These are phyloP conservation scores for Ormyrus rosae DNA, from an alignment of 2,888 invertebrate species.

Conservation along the genomic window DNA sequence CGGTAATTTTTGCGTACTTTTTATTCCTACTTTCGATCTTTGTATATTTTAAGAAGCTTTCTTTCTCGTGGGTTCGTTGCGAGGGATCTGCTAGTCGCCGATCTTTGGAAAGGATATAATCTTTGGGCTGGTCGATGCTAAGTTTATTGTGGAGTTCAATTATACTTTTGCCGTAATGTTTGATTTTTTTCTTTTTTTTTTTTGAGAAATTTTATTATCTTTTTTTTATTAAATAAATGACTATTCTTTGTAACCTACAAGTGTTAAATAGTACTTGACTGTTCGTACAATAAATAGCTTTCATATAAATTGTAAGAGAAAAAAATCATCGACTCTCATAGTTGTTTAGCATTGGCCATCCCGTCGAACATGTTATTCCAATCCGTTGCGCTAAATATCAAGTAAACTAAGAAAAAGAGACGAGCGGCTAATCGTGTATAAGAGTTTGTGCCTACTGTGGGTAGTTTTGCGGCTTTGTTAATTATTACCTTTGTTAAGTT, in stretches of 20 bases:
- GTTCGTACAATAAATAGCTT: constrained; percentile 56
- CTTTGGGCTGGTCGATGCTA: constrained; percentile 30
- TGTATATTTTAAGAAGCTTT: constrained; percentile 6
- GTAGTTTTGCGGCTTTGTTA: constrained; percentile 27
- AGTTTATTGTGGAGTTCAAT: constrained; percentile 6
- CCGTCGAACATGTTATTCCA: constrained; percentile 16
- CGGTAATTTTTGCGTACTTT: not conserved
- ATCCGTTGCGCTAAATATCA: constrained; percentile 8
- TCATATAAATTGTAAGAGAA: constrained; percentile 25
- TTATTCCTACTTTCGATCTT: not conserved
- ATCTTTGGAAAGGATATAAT: not conserved
- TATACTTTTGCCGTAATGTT: not conserved
- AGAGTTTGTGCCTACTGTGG: constrained; percentile 25
- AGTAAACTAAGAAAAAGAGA: constrained; percentile 1
- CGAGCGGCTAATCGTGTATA: constrained; percentile 25
- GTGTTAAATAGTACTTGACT: constrained; percentile 47
- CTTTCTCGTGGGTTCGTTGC: too few species aligned
- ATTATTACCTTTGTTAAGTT: not conserved
- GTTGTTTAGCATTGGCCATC: constrained; percentile 49
- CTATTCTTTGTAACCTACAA: not conserved
- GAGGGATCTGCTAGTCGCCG: too few species aligned
- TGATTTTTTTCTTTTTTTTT: not conserved
- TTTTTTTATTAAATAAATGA: not conserved
- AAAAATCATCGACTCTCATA: constrained; percentile 52
- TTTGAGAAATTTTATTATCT: not conserved